These are phyloP conservation scores for Circaetus cinerascens DNA, from an alignment of 2,113 vertebrate species.

Conservation along the genomic window DNA sequence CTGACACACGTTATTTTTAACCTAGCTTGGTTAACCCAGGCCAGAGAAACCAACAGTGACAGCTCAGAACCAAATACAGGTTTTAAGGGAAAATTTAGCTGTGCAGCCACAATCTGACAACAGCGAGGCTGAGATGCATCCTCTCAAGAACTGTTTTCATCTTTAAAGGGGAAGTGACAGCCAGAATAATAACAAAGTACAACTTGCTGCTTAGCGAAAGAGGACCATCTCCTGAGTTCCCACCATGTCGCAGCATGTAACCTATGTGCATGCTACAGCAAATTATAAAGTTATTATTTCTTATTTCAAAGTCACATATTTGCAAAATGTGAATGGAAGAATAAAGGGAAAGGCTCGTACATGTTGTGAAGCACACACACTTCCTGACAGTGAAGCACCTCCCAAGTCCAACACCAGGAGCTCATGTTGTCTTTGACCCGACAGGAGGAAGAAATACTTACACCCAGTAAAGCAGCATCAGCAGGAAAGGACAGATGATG, in stretches of 20 bases:
- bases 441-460: conserved; percentile 74
- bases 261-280: accelerated
- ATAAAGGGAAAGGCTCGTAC: background rate
- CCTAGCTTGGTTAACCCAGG: background rate
- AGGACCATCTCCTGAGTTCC: background rate
- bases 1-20: background rate
- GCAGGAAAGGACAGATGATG: conserved; percentile 94
- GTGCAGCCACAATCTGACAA: background rate
- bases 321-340: background rate
- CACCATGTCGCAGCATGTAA: accelerated
- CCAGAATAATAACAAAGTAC: background rate
- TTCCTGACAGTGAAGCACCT: background rate
- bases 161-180: background rate
- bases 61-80: background rate
- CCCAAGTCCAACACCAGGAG: background rate
- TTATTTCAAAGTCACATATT: background rate
- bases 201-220: background rate
- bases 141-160: background rate
- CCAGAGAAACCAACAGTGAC: background rate
- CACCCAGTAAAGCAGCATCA: conserved; percentile 93
- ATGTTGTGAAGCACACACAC: background rate
- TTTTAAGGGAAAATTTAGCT: background rate
- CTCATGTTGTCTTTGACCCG: accelerated
- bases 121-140: background rate
- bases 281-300: background rate